Percentiles rank a stretch among this genome's conserved stretches.
These are phyloP conservation scores for Scalopus aquaticus DNA, from an alignment of 2,113 vertebrate species.

Conservation along the genomic window DNA sequence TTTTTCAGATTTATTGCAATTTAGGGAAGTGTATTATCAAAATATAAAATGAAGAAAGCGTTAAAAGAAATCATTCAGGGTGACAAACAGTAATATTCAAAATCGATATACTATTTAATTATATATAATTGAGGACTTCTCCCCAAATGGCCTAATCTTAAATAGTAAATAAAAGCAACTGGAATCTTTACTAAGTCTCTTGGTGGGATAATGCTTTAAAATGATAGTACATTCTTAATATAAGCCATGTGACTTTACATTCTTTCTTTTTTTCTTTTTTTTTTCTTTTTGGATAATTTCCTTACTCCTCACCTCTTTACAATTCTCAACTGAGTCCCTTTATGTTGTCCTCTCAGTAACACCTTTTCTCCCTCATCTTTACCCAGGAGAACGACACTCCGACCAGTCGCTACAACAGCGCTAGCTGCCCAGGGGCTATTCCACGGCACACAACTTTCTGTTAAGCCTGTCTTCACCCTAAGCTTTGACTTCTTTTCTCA, in stretches of 20 bases:
- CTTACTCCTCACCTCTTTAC: slow-evolving; percentile 19
- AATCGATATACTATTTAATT: neutral
- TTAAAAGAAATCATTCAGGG: slow-evolving; percentile 17
- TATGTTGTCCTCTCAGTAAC: neutral
- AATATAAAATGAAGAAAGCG: slow-evolving; percentile 41
- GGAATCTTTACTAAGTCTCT: slow-evolving; percentile 54
- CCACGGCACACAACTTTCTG: neutral
- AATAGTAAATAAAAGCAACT: slow-evolving; percentile 65
- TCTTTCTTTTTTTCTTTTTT: too few species aligned
- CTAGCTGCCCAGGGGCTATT: neutral
- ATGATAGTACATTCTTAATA: slow-evolving; percentile 53
- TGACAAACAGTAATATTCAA: neutral
- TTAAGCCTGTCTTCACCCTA: neutral
- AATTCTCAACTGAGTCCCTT: neutral
- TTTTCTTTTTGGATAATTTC: slow-evolving; percentile 29
- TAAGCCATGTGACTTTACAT: slow-evolving; percentile 54
- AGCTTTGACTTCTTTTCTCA: neutral
- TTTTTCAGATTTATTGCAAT: slow-evolving; percentile 52
- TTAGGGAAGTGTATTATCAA: slow-evolving; percentile 48
- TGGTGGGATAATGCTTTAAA: slow-evolving; percentile 39
- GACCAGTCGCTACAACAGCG: too few species aligned
- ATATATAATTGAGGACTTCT: slow-evolving; percentile 28
- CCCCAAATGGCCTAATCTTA: slow-evolving; percentile 43
- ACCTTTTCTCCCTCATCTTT: neutral
- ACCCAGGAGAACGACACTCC: neutral